A percentile compares a stretch with the other conserved stretches of the same genome.
phyloP scores from a whole-genome alignment of 2,113 vertebrate genomes.

The Chaetops frenatus region DNA sequence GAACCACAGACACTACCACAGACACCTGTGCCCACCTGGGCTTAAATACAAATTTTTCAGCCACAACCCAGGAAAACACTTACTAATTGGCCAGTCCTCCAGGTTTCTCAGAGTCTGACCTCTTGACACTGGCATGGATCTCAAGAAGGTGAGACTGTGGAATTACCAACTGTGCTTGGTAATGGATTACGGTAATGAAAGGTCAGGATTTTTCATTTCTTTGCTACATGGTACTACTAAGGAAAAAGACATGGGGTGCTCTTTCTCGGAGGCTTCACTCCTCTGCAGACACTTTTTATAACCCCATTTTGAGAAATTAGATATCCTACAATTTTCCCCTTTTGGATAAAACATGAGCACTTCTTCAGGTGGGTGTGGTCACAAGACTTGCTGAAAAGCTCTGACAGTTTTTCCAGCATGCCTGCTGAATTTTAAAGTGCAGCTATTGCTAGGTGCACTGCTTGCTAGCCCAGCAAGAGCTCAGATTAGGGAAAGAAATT shows the following conservation, averaged over 20 bases:
- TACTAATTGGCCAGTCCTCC: background rate
- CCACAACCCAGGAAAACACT: background rate
- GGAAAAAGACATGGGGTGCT: background rate
- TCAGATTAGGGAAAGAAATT: background rate
- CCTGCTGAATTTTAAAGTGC: background rate
- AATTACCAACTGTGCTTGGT: background rate
- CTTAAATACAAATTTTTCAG: background rate
- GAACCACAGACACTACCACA: background rate
- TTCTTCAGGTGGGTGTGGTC: background rate
- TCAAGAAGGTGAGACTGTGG: background rate
- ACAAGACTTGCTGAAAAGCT: background rate
- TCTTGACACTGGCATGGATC: background rate
- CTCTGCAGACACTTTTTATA: background rate
- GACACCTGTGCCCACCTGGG: accelerated
- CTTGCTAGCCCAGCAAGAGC: background rate
- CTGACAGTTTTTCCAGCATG: background rate
- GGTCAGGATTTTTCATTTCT: background rate
- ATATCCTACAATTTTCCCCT: background rate
- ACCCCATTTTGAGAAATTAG: background rate
- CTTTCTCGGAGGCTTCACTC: background rate
- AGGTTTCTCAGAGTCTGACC: background rate
- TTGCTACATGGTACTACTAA: background rate
- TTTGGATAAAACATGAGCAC: accelerated
- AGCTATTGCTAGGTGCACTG: background rate
- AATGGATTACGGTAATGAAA: background rate